Evolutionary conservation across 2,888 invertebrate genomes (phyloP).

Genomic region (Neria commutata): DNA sequence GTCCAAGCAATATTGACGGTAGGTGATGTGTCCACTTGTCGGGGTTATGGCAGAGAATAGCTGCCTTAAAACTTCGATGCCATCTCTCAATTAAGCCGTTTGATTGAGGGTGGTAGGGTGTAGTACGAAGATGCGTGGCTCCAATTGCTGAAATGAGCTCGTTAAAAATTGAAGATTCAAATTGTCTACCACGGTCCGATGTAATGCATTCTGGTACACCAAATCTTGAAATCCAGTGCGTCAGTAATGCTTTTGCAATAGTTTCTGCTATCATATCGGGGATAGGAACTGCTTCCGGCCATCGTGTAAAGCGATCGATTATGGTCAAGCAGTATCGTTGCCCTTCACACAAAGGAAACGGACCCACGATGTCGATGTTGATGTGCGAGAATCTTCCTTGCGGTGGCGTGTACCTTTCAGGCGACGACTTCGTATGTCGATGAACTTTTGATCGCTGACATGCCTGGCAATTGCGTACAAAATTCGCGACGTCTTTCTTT

Average conservation of each 20-base stretch:
- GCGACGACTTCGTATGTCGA: not conserved
- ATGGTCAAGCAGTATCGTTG: slow-evolving; percentile 13
- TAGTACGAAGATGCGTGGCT: not conserved
- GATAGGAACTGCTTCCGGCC: slow-evolving; percentile 21
- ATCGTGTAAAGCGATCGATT: slow-evolving; percentile 19
- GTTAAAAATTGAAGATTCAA: slow-evolving; percentile 2
- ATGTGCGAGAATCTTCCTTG: not conserved
- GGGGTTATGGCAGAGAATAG: not conserved
- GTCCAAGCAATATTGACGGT: not conserved
- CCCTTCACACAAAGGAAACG: slow-evolving; percentile 14
- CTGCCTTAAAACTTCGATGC: not conserved
- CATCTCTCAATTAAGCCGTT: not conserved
- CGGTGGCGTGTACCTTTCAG: not conserved
- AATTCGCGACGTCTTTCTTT: slow-evolving; percentile 2
- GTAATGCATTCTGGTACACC: not conserved
- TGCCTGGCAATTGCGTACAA: not conserved
- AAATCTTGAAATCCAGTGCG: slow-evolving; percentile 9
- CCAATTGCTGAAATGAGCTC: not conserved
- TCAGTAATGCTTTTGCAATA: slow-evolving; percentile 6
- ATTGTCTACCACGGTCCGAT: slow-evolving; percentile 1
- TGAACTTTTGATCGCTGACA: slow-evolving; percentile 3
- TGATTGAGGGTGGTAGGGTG: not conserved
- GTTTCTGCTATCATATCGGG: slow-evolving; percentile 25
- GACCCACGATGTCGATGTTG: slow-evolving; percentile 16
- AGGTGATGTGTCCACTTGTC: not conserved